phyloP scores from a whole-genome alignment of 1,140 invertebrate genomes.

The Drosophila equinoxialis region DNA sequence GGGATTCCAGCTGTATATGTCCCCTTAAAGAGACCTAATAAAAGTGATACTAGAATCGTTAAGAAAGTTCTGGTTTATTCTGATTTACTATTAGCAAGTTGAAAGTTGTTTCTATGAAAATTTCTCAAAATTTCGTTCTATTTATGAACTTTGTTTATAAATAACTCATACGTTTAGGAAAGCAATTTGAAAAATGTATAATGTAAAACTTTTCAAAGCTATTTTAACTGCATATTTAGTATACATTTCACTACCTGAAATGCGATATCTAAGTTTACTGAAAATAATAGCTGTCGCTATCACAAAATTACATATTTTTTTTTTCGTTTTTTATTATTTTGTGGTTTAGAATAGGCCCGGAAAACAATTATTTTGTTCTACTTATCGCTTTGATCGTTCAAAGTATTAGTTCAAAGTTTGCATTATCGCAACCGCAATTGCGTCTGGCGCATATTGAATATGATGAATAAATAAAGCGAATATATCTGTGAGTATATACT shows the following conservation, averaged over 20 bases:
- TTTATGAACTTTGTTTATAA: not conserved
- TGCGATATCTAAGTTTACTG: not conserved
- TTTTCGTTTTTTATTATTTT: not conserved
- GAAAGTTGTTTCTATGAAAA: not conserved
- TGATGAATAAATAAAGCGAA: not conserved
- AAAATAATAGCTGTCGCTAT: not conserved
- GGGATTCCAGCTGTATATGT: too few relatives aligned
- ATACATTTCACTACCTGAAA: not conserved
- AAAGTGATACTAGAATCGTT: too few relatives aligned
- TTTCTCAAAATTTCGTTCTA: not conserved
- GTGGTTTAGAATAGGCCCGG: not conserved
- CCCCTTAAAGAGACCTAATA: too few relatives aligned
- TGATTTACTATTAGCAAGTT: too few relatives aligned
- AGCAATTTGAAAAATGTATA: not conserved
- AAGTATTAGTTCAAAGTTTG: conserved; percentile 7
- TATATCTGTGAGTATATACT: not conserved
- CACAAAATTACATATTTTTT: not conserved
- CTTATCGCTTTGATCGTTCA: conserved; percentile 7
- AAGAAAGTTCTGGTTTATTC: too few relatives aligned
- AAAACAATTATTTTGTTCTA: not conserved
- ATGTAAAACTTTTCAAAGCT: not conserved
- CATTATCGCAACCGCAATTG: conserved; percentile 8
- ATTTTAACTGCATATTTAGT: not conserved
- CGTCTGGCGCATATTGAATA: conserved; percentile 4
- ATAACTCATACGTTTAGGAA: not conserved